Percentiles rank a stretch among this genome's conserved stretches.
Evolutionary conservation across 1,140 invertebrate species (phyloP).

Genomic region (Euura lappo): DNA sequence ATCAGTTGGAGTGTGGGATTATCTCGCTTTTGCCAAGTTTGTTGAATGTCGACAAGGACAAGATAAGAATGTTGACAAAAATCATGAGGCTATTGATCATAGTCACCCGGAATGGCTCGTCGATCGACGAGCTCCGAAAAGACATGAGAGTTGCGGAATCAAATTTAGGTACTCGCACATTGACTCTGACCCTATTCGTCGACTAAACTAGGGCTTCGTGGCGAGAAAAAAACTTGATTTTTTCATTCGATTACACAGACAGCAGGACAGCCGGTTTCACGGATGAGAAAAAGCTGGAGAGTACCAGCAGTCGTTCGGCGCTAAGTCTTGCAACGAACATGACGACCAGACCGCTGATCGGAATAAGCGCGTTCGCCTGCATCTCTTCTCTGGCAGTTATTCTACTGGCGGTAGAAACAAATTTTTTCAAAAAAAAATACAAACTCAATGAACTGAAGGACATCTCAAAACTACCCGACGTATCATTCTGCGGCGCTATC

Average conservation of each 20-base stretch:
- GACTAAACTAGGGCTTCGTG: too few species aligned
- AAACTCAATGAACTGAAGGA: constrained; percentile 37
- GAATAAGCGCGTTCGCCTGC: constrained; percentile 55
- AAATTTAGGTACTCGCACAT: constrained; percentile 43
- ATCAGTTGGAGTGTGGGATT: constrained; percentile 68
- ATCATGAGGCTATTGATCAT: constrained; percentile 55
- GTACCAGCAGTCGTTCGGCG: constrained; percentile 42
- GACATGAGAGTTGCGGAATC: constrained; percentile 45
- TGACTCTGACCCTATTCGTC: too few species aligned
- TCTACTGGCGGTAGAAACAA: constrained; percentile 54
- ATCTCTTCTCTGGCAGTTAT: constrained; percentile 49
- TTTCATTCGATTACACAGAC: constrained; percentile 50
- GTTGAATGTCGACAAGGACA: constrained; percentile 55
- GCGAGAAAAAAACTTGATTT: too few species aligned
- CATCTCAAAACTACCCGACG: constrained; percentile 51
- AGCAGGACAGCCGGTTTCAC: constrained; percentile 55
- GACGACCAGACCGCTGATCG: constrained; percentile 46
- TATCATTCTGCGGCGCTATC: constrained; percentile 62
- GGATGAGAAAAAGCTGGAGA: constrained; percentile 43
- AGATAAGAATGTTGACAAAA: constrained; percentile 59
- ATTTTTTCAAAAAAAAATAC: constrained; percentile 56
- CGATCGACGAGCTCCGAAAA: constrained; percentile 45
- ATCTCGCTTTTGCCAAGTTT: constrained; percentile 53
- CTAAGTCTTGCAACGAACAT: constrained; percentile 55
- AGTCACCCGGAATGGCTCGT: constrained; percentile 48